phyloP scores from a whole-genome alignment of 2,888 invertebrate genomes.

The Oegoconia quadripuncta region DNA sequence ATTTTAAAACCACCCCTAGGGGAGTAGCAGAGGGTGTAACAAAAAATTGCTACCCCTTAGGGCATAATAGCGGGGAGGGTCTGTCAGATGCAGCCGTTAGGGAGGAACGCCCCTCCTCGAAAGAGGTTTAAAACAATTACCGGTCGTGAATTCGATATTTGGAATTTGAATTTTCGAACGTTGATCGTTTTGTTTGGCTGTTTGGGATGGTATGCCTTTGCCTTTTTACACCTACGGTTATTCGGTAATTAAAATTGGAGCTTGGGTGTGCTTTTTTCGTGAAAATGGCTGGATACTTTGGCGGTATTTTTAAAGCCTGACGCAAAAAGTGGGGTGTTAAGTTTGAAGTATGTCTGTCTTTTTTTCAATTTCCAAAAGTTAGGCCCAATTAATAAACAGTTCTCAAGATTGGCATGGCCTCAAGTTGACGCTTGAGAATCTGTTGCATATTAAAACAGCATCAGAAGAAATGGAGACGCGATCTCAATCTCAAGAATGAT shows the following conservation, averaged over 20 bases:
- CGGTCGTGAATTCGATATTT: constrained; percentile 36
- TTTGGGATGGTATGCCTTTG: constrained; percentile 2
- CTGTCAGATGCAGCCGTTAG: constrained; percentile 54
- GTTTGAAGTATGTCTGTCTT: too few relatives aligned
- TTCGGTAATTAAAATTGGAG: background rate
- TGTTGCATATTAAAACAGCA: too few relatives aligned
- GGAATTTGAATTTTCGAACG: constrained; percentile 30
- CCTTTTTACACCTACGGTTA: constrained; percentile 1
- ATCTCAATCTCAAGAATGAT: too few relatives aligned
- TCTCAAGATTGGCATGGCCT: too few relatives aligned
- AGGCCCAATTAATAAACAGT: too few relatives aligned
- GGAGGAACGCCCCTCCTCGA: constrained; percentile 35
- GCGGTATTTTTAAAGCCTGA: too few relatives aligned
- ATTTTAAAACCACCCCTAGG: constrained; percentile 1
- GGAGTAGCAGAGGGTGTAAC: constrained; percentile 48
- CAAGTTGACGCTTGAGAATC: too few relatives aligned
- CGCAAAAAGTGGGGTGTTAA: too few relatives aligned
- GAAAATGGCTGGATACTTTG: too few relatives aligned
- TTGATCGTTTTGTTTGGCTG: constrained; percentile 9
- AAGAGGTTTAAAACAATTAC: constrained; percentile 55
- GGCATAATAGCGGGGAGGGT: constrained; percentile 43
- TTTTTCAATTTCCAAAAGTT: too few relatives aligned
- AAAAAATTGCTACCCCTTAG: constrained; percentile 63
- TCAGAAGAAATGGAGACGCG: too few relatives aligned
- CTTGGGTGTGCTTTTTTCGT: background rate